Evolutionary conservation across 1,140 invertebrate genomes (phyloP).

Genomic region (Drosophila kikkawai): DNA sequence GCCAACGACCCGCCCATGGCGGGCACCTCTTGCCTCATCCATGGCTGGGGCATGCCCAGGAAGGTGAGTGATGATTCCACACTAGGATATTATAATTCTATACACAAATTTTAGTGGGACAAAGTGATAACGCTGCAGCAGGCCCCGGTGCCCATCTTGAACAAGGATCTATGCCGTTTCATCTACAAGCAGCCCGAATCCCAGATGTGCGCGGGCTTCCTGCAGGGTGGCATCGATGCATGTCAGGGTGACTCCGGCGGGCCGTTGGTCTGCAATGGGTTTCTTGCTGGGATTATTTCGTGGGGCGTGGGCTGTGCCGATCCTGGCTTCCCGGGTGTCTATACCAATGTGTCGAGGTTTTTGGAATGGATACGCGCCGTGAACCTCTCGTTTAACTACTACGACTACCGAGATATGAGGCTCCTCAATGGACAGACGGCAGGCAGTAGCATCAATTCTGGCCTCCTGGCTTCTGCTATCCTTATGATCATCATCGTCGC

Average conservation of each 20-base stretch:
- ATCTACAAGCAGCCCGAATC: slow-evolving; percentile 47
- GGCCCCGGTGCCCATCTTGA: slow-evolving; percentile 50
- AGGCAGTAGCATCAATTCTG: neutral
- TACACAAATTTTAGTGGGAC: slow-evolving; percentile 4
- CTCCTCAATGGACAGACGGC: neutral
- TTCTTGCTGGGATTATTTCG: slow-evolving; percentile 89
- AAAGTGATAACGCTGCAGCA: slow-evolving; percentile 22
- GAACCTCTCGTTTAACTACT: slow-evolving; percentile 32
- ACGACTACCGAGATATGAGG: neutral
- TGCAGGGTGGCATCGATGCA: slow-evolving; percentile 62
- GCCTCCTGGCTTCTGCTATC: neutral
- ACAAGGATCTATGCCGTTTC: slow-evolving; percentile 19
- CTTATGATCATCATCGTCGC: neutral
- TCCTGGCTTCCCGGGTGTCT: slow-evolving; percentile 89
- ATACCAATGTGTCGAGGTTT: slow-evolving; percentile 88
- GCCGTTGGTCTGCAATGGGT: slow-evolving; percentile 85
- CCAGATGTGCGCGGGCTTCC: slow-evolving; percentile 69
- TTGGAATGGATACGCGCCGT: slow-evolving; percentile 86
- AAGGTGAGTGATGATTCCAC: neutral
- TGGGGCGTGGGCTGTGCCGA: slow-evolving; percentile 90
- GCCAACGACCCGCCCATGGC: neutral
- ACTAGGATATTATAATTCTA: neutral
- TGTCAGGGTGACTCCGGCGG: slow-evolving; percentile 87
- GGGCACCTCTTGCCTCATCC: slow-evolving; percentile 50
- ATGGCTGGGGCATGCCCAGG: slow-evolving; percentile 54